These are phyloP conservation scores for Sisor rabdophorus DNA, from an alignment of 2,113 vertebrate genomes.

Conservation along the genomic window DNA sequence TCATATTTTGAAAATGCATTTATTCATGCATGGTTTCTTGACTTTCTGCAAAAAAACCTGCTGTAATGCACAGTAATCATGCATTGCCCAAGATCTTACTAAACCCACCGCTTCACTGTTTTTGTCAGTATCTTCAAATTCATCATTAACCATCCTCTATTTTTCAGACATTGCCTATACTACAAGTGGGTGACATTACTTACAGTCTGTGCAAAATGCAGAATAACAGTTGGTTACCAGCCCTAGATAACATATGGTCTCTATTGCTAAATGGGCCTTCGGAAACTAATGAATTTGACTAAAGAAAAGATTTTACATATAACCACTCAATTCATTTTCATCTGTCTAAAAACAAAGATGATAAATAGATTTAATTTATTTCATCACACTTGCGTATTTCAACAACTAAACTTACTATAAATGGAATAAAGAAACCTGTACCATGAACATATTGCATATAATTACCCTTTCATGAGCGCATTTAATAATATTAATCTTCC, in stretches of 20 bases:
- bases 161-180: not conserved
- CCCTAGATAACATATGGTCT: not conserved
- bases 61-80: constrained; percentile 20
- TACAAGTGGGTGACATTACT: constrained; percentile 16
- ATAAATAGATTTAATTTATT: constrained; percentile 18
- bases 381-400: not conserved
- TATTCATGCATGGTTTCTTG: not conserved
- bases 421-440: constrained; percentile 1
- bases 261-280: constrained; percentile 11
- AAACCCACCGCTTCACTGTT: not conserved
- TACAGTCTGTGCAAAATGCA: not conserved
- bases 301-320: constrained; percentile 14
- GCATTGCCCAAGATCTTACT: constrained; percentile 15
- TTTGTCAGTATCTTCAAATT: constrained; percentile 6
- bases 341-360: constrained; percentile 1
- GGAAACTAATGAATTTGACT: not conserved
- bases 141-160: constrained; percentile 18
- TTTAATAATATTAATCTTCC: constrained; percentile 14
- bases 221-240: constrained; percentile 9
- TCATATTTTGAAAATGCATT: not conserved
- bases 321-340: not conserved
- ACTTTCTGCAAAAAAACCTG: not conserved
- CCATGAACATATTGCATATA: constrained; percentile 18
- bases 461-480: constrained; percentile 15
- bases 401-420: not conserved